Conservation (phyloP, 2,888 invertebrate genomes). For the Lasioglossum vierecki region DNA sequence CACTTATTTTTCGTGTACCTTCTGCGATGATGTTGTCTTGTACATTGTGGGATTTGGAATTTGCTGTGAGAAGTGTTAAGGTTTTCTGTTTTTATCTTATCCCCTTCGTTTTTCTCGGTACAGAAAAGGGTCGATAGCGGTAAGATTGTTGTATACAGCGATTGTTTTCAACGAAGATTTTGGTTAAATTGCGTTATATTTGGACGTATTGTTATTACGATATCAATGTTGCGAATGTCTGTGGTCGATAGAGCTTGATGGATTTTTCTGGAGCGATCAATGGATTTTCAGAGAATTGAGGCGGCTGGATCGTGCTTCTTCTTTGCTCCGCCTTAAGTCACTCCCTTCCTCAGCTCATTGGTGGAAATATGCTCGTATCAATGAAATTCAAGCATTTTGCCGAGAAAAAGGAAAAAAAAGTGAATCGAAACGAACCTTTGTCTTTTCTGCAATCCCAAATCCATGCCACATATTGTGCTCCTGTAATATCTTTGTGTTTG, state of each 20-base stretch:
- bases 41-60: conserved; percentile 9
- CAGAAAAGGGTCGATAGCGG: not conserved
- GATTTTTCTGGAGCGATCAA: not conserved
- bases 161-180: not conserved
- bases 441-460: conserved; percentile 3
- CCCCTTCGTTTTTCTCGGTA: conserved; percentile 3
- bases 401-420: conserved; percentile 11
- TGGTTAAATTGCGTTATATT: not conserved
- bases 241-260: not conserved
- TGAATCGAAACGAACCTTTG: not conserved
- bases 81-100: not conserved
- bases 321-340: conserved; percentile 4
- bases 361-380: not conserved
- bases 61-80: not conserved
- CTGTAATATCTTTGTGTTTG: conserved; percentile 17
- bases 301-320: not conserved
- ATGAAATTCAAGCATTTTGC: not conserved
- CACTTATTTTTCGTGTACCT: conserved; percentile 13
- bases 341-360: not conserved
- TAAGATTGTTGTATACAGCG: not conserved
- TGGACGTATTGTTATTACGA: not conserved
- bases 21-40: conserved; percentile 33
- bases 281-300: not conserved
- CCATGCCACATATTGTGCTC: not conserved
- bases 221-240: not conserved